Conservation (phyloP, 2,113 vertebrate genomes). For the Misgurnus anguillicaudatus region DNA sequence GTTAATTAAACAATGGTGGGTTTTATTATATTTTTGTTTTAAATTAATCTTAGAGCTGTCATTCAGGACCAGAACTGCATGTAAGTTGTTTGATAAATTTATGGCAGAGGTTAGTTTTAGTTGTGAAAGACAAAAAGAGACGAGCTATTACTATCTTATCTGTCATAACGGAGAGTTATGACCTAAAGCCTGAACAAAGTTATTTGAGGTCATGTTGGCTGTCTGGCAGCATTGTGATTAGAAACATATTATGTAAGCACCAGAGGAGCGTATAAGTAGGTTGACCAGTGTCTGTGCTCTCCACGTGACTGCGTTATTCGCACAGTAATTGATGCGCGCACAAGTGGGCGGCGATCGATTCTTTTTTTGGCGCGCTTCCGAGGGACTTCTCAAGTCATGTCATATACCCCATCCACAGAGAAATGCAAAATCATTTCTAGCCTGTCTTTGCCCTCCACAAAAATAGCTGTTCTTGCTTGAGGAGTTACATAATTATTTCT, state of each 20-base stretch:
- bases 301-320: slow-evolving; percentile 57
- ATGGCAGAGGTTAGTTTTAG: not conserved
- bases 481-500: slow-evolving; percentile 12
- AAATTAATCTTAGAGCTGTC: too few relatives aligned
- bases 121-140: slow-evolving; percentile 16
- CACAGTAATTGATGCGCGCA: slow-evolving; percentile 13
- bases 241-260: slow-evolving; percentile 61
- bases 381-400: not conserved
- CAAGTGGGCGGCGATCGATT: slow-evolving; percentile 13
- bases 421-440: not conserved
- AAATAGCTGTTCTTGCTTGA: slow-evolving; percentile 1
- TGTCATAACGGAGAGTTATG: slow-evolving; percentile 31
- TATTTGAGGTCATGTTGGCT: slow-evolving; percentile 53
- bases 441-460: not conserved
- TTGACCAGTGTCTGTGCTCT: slow-evolving; percentile 56
- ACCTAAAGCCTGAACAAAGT: slow-evolving; percentile 48
- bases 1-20: too few relatives aligned
- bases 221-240: slow-evolving; percentile 50
- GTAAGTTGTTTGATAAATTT: not conserved
- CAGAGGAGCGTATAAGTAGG: slow-evolving; percentile 55
- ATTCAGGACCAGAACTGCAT: too few relatives aligned
- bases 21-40: too few relatives aligned
- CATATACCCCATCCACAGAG: not conserved
- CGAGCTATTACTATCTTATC: slow-evolving; percentile 3
- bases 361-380: not conserved